Evolutionary conservation across 1,140 invertebrate species (phyloP), one percentile per base, ranked within the genome.

Genomic region (Halictus rubicundus): DNA sequence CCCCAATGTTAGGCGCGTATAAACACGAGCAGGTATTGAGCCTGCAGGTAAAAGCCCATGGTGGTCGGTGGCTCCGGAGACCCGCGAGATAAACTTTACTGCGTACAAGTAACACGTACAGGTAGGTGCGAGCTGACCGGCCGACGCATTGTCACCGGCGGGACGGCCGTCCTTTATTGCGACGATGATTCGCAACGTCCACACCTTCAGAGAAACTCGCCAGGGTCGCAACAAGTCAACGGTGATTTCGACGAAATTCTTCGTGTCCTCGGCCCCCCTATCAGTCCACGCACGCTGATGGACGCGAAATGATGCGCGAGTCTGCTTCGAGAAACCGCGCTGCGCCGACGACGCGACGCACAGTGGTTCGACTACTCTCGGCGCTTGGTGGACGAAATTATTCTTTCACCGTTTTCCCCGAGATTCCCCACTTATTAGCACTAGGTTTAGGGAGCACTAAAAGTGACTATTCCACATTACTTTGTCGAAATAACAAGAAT

Each of bases 131-230:
- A 73, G 78, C 61, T 46, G 49, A 4, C 46, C 8, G 0, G 42
- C 59, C 39, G 60, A 54, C 60, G 69, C 72, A 68, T 76, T 77
- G 82, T 69, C 61, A 84, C 54, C 63, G 68, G 64, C 77, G 42
- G 54, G 88, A 89, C 84, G 90, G 79, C 76, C 86, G 89, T 87
- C 83, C 79, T 86, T 88, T 91, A 91, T 91, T 89, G 80, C 63
- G 76, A 77, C 86, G 88, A 91, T 90, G 87, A 91, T 92, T 89
- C 89, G 84, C 88, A 88, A 91, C 84, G 88, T 90, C 90, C 84
- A 66, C 73, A 85, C 83, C 68, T 75, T 39, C 2, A 23, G 16
- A 61, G 66, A n/a, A 21, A 27, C 32, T 61, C 39, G 46, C 39
- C 25, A 23, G 16, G 68, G 8, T 19, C 64, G 42, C 27, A 8